Evolutionary conservation across 2,888 invertebrate genomes (phyloP).

Genomic region (Cacoxenus indagator): DNA sequence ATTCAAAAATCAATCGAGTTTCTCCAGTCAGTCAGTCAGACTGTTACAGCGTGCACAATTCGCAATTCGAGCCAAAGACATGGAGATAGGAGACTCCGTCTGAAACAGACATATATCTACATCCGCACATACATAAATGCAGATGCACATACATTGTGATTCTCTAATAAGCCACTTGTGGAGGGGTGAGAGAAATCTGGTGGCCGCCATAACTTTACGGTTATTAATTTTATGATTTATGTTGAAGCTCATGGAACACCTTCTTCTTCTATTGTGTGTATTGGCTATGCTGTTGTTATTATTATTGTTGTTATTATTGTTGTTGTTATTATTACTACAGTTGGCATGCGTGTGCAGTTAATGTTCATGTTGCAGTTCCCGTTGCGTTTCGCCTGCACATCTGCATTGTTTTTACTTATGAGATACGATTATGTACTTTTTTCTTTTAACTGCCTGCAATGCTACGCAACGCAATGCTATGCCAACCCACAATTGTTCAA

Average conservation of each 20-base stretch:
- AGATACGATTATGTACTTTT: slow-evolving; percentile 57
- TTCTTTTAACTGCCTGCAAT: not conserved
- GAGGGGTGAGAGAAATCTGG: slow-evolving; percentile 42
- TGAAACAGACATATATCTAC: not conserved
- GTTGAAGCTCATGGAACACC: slow-evolving; percentile 60
- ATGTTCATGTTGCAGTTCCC: slow-evolving; percentile 36
- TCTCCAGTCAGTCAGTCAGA: not conserved
- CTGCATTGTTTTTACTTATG: not conserved
- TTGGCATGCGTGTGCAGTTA: slow-evolving; percentile 30
- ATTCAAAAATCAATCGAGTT: slow-evolving; percentile 7
- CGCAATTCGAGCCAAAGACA: not conserved
- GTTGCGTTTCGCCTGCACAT: slow-evolving; percentile 29
- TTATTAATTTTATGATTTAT: slow-evolving; percentile 71
- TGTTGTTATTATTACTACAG: slow-evolving; percentile 29
- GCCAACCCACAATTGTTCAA: slow-evolving; percentile 37
- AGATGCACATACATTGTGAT: slow-evolving; percentile 18
- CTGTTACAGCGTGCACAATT: not conserved
- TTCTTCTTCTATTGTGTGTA: not conserved
- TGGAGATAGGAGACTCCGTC: not conserved
- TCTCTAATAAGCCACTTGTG: slow-evolving; percentile 19
- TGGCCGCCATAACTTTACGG: slow-evolving; percentile 68
- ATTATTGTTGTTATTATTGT: slow-evolving; percentile 25
- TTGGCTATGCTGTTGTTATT: slow-evolving; percentile 28
- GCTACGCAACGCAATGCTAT: slow-evolving; percentile 31
- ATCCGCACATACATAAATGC: slow-evolving; percentile 8